Evolutionary conservation across 1,140 invertebrate genomes (phyloP).

Genomic region (Hyles euphorbiae): DNA sequence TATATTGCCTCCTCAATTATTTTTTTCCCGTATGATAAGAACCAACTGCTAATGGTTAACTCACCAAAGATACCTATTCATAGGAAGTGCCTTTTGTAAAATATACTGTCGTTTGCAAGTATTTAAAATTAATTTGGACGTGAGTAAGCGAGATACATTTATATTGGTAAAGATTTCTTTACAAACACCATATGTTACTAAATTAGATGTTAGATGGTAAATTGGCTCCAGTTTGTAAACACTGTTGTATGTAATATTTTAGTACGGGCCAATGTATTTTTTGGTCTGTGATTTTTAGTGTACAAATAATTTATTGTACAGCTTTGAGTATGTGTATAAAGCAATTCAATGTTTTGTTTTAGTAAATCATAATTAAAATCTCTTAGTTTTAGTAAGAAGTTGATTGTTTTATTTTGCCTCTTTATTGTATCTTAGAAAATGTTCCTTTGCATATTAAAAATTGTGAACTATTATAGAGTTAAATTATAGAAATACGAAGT

Average conservation of each 20-base stretch:
- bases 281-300: constrained; percentile 3
- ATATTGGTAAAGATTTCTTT: not conserved
- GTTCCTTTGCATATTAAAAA: too few species aligned
- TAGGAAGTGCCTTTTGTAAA: constrained; percentile 10
- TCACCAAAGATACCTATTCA: constrained; percentile 3
- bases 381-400: constrained; percentile 7
- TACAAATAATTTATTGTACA: constrained; percentile 28
- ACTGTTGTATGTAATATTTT: not conserved
- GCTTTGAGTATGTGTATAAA: constrained; percentile 29
- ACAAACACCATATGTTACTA: not conserved
- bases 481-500: too few species aligned
- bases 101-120: not conserved
- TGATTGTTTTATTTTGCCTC: too few species aligned
- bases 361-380: constrained; percentile 23
- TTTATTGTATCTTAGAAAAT: too few species aligned
- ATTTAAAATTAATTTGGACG: too few species aligned
- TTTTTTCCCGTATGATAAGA: too few species aligned
- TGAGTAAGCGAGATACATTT: not conserved
- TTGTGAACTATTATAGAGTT: too few species aligned
- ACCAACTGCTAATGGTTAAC: not conserved
- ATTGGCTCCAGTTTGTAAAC: not conserved
- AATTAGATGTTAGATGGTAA: too few species aligned
- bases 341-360: constrained; percentile 31
- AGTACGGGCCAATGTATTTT: not conserved
- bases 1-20: too few species aligned